Evolutionary conservation across 2,797 vertebrate genomes (phyloP).

Genomic region (Mormyrops attenuatus): DNA sequence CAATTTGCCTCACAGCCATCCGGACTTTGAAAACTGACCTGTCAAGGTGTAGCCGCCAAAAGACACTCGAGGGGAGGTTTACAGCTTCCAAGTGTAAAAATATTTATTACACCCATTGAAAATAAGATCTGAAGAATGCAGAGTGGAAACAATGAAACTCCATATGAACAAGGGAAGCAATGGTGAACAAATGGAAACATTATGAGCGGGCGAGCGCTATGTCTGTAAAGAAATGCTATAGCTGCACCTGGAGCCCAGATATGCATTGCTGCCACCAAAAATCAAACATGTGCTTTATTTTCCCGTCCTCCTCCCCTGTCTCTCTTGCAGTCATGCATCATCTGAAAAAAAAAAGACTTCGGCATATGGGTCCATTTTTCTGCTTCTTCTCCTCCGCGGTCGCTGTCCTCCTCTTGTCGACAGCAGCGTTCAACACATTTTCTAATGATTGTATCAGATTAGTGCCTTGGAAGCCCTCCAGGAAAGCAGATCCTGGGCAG

Average conservation of each 20-base stretch:
- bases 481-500: conserved; percentile 28
- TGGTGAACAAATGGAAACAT: conserved; percentile 22
- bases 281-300: conserved; percentile 23
- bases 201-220: neutral
- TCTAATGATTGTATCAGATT: conserved; percentile 31
- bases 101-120: conserved; percentile 23
- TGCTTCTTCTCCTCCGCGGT: conserved; percentile 14
- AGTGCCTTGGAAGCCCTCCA: conserved; percentile 26
- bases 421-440: conserved; percentile 28
- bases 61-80: conserved; percentile 16
- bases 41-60: conserved; percentile 15
- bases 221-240: conserved; percentile 2
- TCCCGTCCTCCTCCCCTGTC: conserved; percentile 18
- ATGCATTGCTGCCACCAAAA: conserved; percentile 12
- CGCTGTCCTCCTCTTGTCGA: conserved; percentile 25
- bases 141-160: conserved; percentile 24
- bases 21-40: conserved; percentile 17
- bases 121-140: conserved; percentile 18
- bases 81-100: conserved; percentile 29
- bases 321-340: conserved; percentile 11
- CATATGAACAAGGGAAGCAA: conserved; percentile 20
- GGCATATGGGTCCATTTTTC: conserved; percentile 29
- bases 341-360: conserved; percentile 29
- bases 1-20: conserved; percentile 11
- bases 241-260: conserved; percentile 25